phyloP scores from a whole-genome alignment of 1,140 invertebrate genomes.

The Caerostris extrusa region DNA sequence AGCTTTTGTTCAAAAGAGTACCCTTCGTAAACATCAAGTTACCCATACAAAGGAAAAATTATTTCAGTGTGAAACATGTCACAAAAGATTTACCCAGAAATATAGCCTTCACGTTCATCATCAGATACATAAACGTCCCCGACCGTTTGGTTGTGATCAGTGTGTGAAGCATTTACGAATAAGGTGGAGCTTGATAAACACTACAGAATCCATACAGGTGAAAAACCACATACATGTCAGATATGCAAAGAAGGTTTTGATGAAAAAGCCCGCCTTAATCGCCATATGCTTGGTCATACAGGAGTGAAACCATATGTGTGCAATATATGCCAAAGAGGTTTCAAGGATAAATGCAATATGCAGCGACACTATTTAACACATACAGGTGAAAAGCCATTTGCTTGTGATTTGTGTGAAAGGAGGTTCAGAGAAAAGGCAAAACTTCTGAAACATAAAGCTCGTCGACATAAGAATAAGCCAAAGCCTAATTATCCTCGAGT shows the following conservation, averaged over 20 bases:
- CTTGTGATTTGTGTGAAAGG: conserved; percentile 78
- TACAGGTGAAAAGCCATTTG: conserved; percentile 83
- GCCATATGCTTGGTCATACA: conserved; percentile 78
- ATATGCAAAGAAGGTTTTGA: conserved; percentile 79
- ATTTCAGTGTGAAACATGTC: conserved; percentile 78
- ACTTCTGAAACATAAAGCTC: conserved; percentile 65
- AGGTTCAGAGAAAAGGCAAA: conserved; percentile 76
- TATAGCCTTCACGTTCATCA: conserved; percentile 78
- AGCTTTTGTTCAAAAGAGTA: conserved; percentile 68
- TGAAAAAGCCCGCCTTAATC: conserved; percentile 70
- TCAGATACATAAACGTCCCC: conserved; percentile 81
- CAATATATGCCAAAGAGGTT: conserved; percentile 83
- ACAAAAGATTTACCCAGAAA: conserved; percentile 78
- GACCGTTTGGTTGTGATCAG: conserved; percentile 79
- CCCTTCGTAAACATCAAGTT: conserved; percentile 68
- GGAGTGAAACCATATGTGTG: conserved; percentile 79
- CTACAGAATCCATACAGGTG: conserved; percentile 79
- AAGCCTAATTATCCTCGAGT: neutral
- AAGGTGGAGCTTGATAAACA: conserved; percentile 76
- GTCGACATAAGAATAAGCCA: conserved; percentile 57
- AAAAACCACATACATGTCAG: conserved; percentile 79
- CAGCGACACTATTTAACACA: conserved; percentile 86
- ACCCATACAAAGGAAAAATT: conserved; percentile 81
- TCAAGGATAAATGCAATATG: conserved; percentile 83
- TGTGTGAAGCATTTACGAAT: conserved; percentile 74